phyloP scores from a whole-genome alignment of 37 sponge, comb jelly and placozoan species.

The Mnemiopsis leidyi region DNA sequence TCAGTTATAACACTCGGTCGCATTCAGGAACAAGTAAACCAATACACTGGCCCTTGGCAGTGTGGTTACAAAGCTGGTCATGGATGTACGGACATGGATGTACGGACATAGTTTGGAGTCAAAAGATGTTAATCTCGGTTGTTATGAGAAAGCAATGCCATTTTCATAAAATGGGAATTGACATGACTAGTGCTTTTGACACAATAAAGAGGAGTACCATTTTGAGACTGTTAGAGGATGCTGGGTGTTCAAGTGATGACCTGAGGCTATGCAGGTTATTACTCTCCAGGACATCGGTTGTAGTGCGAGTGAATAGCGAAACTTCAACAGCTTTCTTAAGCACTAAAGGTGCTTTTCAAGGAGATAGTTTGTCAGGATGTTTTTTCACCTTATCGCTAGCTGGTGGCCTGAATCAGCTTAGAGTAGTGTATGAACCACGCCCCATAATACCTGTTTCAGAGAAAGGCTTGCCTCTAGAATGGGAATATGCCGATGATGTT shows the following conservation, averaged over 20 bases:
- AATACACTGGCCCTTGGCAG: slow-evolving; percentile 55
- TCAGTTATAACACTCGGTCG: slow-evolving; percentile 46
- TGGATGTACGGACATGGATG: slow-evolving; percentile 2
- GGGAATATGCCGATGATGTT: slow-evolving; percentile 67
- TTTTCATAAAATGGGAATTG: slow-evolving; percentile 68
- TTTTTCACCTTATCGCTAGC: slow-evolving; percentile 66
- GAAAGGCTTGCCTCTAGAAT: slow-evolving; percentile 38
- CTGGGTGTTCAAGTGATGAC: slow-evolving; percentile 65
- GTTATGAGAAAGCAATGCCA: slow-evolving; percentile 48
- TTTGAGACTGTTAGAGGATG: slow-evolving; percentile 2
- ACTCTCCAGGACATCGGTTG: neutral
- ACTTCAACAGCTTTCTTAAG: too few species aligned
- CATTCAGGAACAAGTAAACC: neutral
- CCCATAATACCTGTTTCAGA: slow-evolving; percentile 46
- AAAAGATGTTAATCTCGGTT: slow-evolving; percentile 47
- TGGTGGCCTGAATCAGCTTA: slow-evolving; percentile 28
- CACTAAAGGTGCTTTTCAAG: slow-evolving; percentile 63
- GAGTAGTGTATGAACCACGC: neutral
- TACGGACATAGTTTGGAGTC: slow-evolving; percentile 59
- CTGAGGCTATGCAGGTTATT: too few species aligned
- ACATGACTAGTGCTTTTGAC: slow-evolving; percentile 67
- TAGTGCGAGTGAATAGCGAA: neutral
- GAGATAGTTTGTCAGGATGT: slow-evolving; percentile 48
- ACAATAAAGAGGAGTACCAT: slow-evolving; percentile 50
- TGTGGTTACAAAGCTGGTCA: slow-evolving; percentile 32